Evolutionary conservation across 1,140 invertebrate species (phyloP).

Genomic region (Apocrypta bakeri): DNA sequence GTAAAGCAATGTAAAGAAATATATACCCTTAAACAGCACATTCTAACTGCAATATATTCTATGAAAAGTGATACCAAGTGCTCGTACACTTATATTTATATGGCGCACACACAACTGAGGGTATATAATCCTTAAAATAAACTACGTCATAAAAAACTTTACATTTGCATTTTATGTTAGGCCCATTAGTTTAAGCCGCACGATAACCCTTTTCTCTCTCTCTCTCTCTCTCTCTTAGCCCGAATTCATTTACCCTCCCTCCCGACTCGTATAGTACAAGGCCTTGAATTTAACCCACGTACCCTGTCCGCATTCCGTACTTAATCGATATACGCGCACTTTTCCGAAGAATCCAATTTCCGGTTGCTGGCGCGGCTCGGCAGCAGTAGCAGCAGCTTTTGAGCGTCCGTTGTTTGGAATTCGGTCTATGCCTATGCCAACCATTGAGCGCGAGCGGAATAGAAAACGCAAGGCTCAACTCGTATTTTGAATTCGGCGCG

Average conservation of each 20-base stretch:
- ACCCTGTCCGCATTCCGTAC: constrained; percentile 22
- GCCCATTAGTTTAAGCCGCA: background rate
- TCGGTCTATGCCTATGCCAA: constrained; percentile 33
- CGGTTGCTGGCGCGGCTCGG: background rate
- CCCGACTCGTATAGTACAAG: background rate
- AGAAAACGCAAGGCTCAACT: constrained; percentile 29
- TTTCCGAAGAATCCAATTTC: constrained; percentile 48
- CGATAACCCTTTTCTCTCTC: background rate
- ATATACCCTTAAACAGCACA: no score
- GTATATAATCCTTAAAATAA: background rate
- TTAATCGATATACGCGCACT: constrained; percentile 41
- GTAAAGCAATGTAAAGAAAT: no score
- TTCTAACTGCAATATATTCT: no score
- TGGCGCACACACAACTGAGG: no score
- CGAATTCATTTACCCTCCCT: background rate
- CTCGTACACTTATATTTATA: no score
- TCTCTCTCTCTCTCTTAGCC: background rate
- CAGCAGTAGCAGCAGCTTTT: constrained; percentile 9
- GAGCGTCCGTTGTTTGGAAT: constrained; percentile 33
- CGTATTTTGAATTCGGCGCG: constrained; percentile 37
- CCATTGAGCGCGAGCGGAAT: constrained; percentile 15
- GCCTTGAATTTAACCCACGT: background rate
- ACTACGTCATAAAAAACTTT: background rate
- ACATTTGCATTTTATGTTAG: background rate
- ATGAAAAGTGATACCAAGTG: no score